These are phyloP conservation scores for Cacoxenus indagator DNA, from an alignment of 2,888 invertebrate species.

Conservation along the genomic window DNA sequence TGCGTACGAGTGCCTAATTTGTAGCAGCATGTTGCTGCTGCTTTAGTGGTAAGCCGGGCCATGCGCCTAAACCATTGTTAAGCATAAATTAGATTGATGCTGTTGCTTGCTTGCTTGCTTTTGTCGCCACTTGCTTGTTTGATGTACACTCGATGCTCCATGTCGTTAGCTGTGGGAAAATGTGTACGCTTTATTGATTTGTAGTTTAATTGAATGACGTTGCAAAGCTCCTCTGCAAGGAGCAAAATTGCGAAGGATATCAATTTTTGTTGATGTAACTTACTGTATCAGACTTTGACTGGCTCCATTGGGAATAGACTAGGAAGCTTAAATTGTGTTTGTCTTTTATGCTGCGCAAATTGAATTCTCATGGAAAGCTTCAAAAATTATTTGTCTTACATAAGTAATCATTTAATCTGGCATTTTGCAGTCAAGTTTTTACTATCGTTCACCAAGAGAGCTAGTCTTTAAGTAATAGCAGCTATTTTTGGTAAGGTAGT, in stretches of 20 bases:
- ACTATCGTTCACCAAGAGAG: no score
- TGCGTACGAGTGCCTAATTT: slow-evolving; percentile 2
- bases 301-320: not conserved
- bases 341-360: no score
- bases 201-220: not conserved
- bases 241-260: not conserved
- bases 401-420: no score
- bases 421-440: no score
- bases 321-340: not conserved
- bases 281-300: no score
- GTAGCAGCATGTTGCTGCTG: not conserved
- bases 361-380: no score
- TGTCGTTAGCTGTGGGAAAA: not conserved
- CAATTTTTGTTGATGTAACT: no score
- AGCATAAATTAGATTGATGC: not conserved
- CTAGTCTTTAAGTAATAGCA: no score
- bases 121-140: not conserved
- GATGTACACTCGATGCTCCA: not conserved
- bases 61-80: not conserved
- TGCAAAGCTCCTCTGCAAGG: not conserved
- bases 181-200: not conserved
- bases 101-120: not conserved
- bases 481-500: no score
- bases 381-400: no score
- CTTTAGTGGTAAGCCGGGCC: not conserved